A percentile compares a stretch with the other conserved stretches of the same genome.
These are phyloP conservation scores for Drusus annulatus DNA, from an alignment of 1,140 invertebrate genomes.

Conservation along the genomic window DNA sequence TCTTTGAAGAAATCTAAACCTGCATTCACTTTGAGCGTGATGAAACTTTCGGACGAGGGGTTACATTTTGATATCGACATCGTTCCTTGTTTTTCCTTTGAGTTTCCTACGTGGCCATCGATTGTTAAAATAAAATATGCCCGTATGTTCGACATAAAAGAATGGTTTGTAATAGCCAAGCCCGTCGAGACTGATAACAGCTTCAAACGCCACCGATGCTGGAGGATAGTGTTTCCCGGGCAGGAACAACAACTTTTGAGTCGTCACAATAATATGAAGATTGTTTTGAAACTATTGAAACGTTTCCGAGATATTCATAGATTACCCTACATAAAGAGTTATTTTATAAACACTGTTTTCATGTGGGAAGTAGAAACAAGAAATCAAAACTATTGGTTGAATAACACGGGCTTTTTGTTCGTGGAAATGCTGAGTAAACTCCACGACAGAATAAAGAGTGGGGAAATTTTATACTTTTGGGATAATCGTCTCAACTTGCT, in stretches of 20 bases:
- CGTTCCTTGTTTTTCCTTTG: neutral
- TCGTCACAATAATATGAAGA: neutral
- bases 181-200: neutral
- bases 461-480: neutral
- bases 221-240: neutral
- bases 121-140: neutral
- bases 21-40: neutral
- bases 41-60: neutral
- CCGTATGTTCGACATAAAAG: neutral
- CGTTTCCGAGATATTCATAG: neutral
- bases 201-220: neutral
- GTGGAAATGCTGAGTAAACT: neutral
- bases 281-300: neutral
- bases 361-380: neutral
- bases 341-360: slow-evolving; percentile 12
- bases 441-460: neutral
- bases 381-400: neutral
- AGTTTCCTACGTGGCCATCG: neutral
- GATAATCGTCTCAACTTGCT: slow-evolving; percentile 8
- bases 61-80: neutral
- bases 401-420: neutral
- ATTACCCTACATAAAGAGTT: slow-evolving; percentile 11
- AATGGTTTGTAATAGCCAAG: slow-evolving; percentile 17
- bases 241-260: neutral
- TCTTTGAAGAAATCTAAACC: slow-evolving; percentile 1